A percentile compares a stretch with the other conserved stretches of the same genome.
These are phyloP conservation scores for Isurus oxyrinchus DNA, from an alignment of 2,113 vertebrate species.

Conservation along the genomic window DNA sequence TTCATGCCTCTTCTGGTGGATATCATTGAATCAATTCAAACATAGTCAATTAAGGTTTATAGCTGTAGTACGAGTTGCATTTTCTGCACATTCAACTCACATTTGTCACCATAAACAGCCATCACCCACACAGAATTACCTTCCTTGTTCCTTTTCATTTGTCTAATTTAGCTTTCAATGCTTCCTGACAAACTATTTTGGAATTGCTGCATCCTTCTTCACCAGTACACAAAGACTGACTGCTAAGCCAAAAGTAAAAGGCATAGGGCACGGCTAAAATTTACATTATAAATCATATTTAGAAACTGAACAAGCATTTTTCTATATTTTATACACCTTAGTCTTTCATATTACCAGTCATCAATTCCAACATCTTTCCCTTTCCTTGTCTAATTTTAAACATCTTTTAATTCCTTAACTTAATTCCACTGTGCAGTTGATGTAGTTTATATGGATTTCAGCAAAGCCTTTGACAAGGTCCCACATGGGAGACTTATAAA, in stretches of 20 bases:
- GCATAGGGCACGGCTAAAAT: neutral
- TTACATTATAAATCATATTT: neutral
- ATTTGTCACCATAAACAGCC: slow-evolving; percentile 29
- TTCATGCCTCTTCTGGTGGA: neutral
- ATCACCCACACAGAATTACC: neutral
- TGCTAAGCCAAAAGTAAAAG: neutral
- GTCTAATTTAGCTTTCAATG: neutral
- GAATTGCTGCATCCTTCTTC: neutral
- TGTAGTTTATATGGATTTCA: no score
- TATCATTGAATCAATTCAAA: slow-evolving; percentile 1
- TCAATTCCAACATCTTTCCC: neutral
- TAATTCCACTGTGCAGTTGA: no score
- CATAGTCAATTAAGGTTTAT: slow-evolving; percentile 1
- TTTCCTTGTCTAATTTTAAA: neutral
- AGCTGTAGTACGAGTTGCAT: neutral
- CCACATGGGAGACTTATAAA: no score
- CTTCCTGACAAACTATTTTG: neutral
- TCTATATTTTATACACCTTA: neutral
- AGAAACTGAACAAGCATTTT: neutral
- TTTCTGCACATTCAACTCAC: neutral
- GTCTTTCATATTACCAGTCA: neutral
- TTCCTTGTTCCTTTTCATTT: neutral
- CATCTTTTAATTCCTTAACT: neutral
- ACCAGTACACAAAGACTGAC: neutral
- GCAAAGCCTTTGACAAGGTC: no score